Conservation (phyloP, 2,113 vertebrate genomes). For the Bucco capensis region DNA sequence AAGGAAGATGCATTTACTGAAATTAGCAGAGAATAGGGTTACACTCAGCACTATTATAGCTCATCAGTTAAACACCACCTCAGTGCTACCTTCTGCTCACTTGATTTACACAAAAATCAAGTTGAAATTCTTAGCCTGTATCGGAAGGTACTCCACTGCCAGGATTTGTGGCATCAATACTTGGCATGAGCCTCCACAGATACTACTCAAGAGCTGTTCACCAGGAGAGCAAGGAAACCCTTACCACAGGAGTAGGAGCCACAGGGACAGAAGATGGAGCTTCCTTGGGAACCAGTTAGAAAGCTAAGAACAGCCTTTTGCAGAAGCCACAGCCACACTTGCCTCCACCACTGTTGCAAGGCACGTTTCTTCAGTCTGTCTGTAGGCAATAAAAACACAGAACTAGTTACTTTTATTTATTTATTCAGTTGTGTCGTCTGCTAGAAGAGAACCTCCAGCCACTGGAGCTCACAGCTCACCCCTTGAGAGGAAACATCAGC, state of each 20-base stretch:
- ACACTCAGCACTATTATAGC: rapidly evolving
- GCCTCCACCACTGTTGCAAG: background rate
- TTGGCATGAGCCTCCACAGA: background rate
- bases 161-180: rapidly evolving
- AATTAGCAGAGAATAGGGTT: background rate
- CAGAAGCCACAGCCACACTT: background rate
- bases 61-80: background rate
- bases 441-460: background rate
- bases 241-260: background rate
- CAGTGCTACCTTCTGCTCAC: background rate
- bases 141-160: background rate
- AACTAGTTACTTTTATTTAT: background rate
- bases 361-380: background rate
- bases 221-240: background rate
- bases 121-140: background rate
- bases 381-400: background rate
- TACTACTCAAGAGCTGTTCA: background rate
- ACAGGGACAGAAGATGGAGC: background rate
- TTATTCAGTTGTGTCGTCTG: rapidly evolving
- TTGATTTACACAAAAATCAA: background rate
- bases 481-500: background rate
- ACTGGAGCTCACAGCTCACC: background rate
- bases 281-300: background rate
- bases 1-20: background rate
- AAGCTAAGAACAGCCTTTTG: background rate